Base-by-base conservation (phyloP, 2,797 vertebrate genomes). In the Cuniculus paca region DNA sequence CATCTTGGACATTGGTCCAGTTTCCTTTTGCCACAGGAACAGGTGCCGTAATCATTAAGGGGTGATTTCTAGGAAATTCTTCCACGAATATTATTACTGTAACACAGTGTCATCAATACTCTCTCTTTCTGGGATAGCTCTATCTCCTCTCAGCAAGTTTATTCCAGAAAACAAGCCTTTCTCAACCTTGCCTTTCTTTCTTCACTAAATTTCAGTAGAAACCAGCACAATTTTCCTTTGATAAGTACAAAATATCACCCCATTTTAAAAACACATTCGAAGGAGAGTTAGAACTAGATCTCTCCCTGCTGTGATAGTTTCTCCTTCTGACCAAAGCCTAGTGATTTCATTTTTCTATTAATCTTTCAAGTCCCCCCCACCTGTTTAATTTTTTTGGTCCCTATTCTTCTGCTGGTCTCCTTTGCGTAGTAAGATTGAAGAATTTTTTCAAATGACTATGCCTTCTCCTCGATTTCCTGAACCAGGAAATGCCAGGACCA, bases 11-110 rank as follows among this genome's bases (percentile, higher is more conserved):
- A 88, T 63, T 28, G 36, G 22, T 78, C 34, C 80, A 86, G 82
- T 90, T 96, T 89, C 65, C 78, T 90, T 93, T 70, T 95, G 81
- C 26, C 16, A 56, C 52, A 80, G 16, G 2, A 92, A 87, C 6
- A 83, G 34, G 42, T 82, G 39, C 78, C 52, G 61, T 22, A 56
- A 61, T 90, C 68, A 85, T 85, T 91, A 96, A 81, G 54, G 31
- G 2, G 7, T 50, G 26, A 83, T 96, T 83, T 92, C 54, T 39
- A 75, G 31, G 50, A 54, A 81, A 95, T 9, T 91, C 42, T 86
- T 74, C 17, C 19, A 45, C 28, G 34, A 22, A 42, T 93, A 45
- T 68, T 91, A 31, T 78, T 39, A 14, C 24, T 80, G 26, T 77
- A 61, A 74, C 31, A 89, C 36, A 6, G 2, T 86, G 91, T 88